Conservation (phyloP, 1,140 invertebrate genomes). For the Aphelenchoides besseyi region DNA sequence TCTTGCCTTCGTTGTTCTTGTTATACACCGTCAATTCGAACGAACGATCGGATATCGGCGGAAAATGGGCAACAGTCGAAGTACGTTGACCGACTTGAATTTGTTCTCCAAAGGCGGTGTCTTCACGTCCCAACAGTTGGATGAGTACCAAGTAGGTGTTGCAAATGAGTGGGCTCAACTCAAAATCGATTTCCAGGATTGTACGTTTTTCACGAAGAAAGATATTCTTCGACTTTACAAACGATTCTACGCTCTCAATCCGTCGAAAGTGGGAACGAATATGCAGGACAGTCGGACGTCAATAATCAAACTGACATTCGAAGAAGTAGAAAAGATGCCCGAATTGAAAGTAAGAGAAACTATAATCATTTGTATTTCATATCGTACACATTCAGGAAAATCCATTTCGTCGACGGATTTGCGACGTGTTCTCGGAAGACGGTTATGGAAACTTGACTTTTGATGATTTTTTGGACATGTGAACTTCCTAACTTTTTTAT, state of each 20-base stretch:
- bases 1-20: background rate
- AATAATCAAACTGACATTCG: slow-evolving; percentile 74
- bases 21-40: background rate
- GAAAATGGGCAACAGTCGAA: slow-evolving; percentile 55
- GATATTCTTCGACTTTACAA: slow-evolving; percentile 66
- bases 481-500: background rate
- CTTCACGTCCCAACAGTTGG: slow-evolving; percentile 82
- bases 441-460: slow-evolving; percentile 83
- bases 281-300: slow-evolving; percentile 68
- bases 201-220: slow-evolving; percentile 68
- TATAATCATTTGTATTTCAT: slow-evolving; percentile 15
- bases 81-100: slow-evolving; percentile 57
- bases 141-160: slow-evolving; percentile 76
- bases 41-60: too few relatives aligned
- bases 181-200: slow-evolving; percentile 64
- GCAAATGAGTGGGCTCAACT: background rate
- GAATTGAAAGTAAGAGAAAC: slow-evolving; percentile 73
- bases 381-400: too few relatives aligned
- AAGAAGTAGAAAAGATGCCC: slow-evolving; percentile 78
- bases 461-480: slow-evolving; percentile 89
- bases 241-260: slow-evolving; percentile 60
- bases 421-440: slow-evolving; percentile 83
- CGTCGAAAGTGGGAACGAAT: slow-evolving; percentile 62
- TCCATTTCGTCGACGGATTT: slow-evolving; percentile 85
- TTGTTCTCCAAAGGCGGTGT: slow-evolving; percentile 73